phyloP scores from a whole-genome alignment of 2,888 invertebrate genomes.

The Chironomus riparius region DNA sequence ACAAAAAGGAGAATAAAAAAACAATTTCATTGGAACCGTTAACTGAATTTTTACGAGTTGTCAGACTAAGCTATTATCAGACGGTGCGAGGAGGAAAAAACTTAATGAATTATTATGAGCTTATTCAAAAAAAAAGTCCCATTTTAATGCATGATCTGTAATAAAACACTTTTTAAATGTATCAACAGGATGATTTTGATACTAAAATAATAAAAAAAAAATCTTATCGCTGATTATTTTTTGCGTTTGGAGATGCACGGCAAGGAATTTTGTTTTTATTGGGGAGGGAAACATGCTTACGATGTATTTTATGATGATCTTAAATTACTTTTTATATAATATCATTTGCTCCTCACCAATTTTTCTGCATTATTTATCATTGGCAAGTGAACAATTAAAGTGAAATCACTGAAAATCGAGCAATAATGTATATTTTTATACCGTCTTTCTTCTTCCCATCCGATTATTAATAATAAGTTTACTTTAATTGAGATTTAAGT shows the following conservation, averaged over 20 bases:
- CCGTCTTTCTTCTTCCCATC: not conserved
- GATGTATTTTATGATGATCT: not conserved
- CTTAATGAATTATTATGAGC: not conserved
- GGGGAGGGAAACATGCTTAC: not conserved
- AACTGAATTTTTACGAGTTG: not conserved
- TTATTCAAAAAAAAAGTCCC: no score
- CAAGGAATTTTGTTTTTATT: not conserved
- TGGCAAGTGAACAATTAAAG: conserved; percentile 15
- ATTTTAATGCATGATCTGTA: no score
- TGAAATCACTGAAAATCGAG: conserved; percentile 12
- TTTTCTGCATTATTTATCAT: conserved; percentile 16
- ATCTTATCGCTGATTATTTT: not conserved
- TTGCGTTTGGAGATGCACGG: not conserved
- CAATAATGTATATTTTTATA: not conserved
- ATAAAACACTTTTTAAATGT: no score
- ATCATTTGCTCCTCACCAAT: not conserved
- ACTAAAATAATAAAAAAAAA: no score
- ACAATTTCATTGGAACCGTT: not conserved
- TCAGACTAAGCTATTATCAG: not conserved
- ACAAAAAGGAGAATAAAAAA: not conserved
- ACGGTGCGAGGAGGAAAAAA: not conserved
- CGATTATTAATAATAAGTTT: not conserved
- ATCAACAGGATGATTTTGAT: no score
- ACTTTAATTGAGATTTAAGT: conserved; percentile 13
- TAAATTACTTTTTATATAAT: conserved; percentile 14